These are phyloP conservation scores for Potorous gilbertii DNA, from an alignment of 2,797 vertebrate species.

Conservation along the genomic window DNA sequence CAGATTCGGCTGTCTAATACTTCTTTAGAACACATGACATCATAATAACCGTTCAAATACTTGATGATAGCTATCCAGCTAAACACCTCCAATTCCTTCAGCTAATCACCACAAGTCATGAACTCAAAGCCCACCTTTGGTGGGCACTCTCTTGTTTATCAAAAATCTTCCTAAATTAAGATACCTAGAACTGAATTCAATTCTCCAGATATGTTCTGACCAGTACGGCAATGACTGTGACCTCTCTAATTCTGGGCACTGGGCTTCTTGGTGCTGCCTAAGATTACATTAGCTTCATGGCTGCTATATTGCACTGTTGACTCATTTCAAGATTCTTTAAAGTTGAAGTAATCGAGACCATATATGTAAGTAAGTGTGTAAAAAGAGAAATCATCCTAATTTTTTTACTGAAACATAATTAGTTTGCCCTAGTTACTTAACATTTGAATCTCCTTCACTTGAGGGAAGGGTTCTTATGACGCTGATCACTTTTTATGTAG, in stretches of 20 bases:
- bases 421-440: constrained; percentile 42
- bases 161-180: neutral
- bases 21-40: neutral
- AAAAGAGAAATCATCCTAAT: constrained; percentile 34
- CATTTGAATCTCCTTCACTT: constrained; percentile 53
- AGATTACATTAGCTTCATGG: neutral
- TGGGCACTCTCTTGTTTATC: neutral
- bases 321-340: neutral
- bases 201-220: neutral
- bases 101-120: no score
- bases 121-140: neutral
- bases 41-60: neutral
- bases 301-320: neutral
- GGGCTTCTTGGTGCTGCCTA: neutral
- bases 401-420: constrained; percentile 43
- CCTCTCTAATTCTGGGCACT: neutral
- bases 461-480: constrained; percentile 10
- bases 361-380: neutral
- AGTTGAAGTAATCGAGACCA: neutral
- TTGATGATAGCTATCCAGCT: neutral
- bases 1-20: neutral
- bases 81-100: no score
- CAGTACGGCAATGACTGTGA: neutral
- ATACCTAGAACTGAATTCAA: neutral
- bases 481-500: constrained; percentile 21